Percentiles rank a stretch among this genome's conserved stretches.
Conservation (phyloP, 2,797 vertebrate genomes). For the Tadarida brasiliensis region DNA sequence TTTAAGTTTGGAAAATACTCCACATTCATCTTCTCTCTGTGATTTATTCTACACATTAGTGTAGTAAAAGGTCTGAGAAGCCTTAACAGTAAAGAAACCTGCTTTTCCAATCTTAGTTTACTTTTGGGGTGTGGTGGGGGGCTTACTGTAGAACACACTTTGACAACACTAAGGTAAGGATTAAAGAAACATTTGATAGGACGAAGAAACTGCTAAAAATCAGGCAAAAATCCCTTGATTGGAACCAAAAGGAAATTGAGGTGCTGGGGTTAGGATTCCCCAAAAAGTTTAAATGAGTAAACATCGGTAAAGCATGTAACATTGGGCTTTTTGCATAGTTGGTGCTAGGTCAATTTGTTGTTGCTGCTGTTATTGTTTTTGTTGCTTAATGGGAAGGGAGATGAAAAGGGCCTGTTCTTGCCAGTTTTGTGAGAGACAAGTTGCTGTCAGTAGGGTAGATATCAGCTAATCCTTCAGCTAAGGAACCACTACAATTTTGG, state of each 20-base stretch:
- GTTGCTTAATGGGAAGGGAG: not conserved
- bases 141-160: not conserved
- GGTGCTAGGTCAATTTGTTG: not conserved
- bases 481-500: not conserved
- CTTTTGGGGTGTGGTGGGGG: not conserved
- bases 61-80: not conserved
- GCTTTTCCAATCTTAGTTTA: not conserved
- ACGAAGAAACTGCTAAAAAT: conserved; percentile 11
- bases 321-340: not conserved
- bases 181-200: conserved; percentile 44
- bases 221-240: not conserved
- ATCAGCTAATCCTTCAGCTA: not conserved
- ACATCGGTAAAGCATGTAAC: not conserved
- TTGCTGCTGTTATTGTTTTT: not conserved
- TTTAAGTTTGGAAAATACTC: conserved; percentile 22
- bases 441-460: not conserved
- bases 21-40: not conserved
- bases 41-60: not conserved
- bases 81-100: not conserved
- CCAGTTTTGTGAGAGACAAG: not conserved
- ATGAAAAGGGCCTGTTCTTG: not conserved
- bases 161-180: not conserved
- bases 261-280: not conserved
- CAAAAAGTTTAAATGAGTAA: conserved; percentile 21
- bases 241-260: conserved; percentile 12